Conservation (phyloP, 2,113 vertebrate genomes). For the Hystrix brachyura region DNA sequence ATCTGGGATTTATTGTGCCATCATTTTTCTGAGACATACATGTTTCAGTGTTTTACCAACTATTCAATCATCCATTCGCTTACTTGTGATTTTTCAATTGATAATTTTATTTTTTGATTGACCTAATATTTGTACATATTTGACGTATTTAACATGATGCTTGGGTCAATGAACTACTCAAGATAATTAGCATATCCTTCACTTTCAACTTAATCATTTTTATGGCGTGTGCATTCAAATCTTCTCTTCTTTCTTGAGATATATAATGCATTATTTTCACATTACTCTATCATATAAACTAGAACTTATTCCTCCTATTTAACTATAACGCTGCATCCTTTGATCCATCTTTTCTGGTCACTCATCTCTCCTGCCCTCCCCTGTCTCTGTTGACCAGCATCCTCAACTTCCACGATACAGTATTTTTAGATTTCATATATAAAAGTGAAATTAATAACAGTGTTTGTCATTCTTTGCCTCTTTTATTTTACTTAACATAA, state of each 20-base stretch:
- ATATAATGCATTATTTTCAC: background rate
- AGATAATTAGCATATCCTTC: background rate
- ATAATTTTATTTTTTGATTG: background rate
- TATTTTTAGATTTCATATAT: background rate
- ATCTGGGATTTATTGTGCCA: background rate
- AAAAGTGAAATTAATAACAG: background rate
- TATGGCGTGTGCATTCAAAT: background rate
- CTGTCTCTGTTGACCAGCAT: background rate
- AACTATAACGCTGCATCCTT: background rate
- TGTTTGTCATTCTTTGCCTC: background rate
- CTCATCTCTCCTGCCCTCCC: too few species aligned
- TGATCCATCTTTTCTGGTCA: background rate
- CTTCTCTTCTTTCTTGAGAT: background rate
- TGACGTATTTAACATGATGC: background rate
- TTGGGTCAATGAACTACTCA: background rate
- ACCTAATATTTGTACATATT: background rate
- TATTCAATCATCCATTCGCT: slow-evolving; percentile 1
- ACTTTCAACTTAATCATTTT: background rate
- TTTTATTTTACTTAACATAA: background rate
- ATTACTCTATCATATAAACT: background rate
- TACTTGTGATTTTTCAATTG: slow-evolving; percentile 55
- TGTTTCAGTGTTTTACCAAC: slow-evolving; percentile 51
- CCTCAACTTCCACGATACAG: background rate
- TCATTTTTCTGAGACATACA: background rate
- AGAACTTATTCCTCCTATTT: background rate